These are phyloP conservation scores for Allophyes oxyacanthae DNA, from an alignment of 2,888 invertebrate species.

Conservation along the genomic window DNA sequence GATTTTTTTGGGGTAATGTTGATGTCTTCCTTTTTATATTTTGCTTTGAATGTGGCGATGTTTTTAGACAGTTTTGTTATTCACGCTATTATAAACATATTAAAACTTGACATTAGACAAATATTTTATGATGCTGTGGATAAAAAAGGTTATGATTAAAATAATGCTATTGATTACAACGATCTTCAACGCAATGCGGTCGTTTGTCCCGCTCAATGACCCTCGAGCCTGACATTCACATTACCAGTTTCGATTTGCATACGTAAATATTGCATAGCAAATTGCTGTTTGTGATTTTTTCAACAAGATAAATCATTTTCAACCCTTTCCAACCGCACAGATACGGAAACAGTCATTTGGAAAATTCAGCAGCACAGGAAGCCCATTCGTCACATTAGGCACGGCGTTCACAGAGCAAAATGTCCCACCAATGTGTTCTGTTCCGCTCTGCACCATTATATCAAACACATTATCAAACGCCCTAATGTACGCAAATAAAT, in stretches of 20 bases:
- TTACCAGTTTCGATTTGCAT: constrained; percentile 12
- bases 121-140: too few relatives aligned
- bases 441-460: constrained; percentile 34
- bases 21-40: constrained; percentile 28
- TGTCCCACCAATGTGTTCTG: constrained; percentile 41
- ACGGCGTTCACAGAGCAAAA: constrained; percentile 40
- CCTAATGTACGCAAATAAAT: constrained; percentile 52
- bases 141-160: not conserved
- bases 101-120: too few relatives aligned
- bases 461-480: constrained; percentile 45
- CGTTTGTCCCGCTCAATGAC: not conserved
- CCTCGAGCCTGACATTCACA: not conserved
- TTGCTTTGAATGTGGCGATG: constrained; percentile 4
- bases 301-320: constrained; percentile 42
- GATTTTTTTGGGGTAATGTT: constrained; percentile 44
- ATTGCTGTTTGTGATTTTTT: constrained; percentile 34
- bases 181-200: not conserved
- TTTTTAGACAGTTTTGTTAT: not conserved
- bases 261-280: constrained; percentile 23
- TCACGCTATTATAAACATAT: too few relatives aligned
- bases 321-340: constrained; percentile 42
- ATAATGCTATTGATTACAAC: not conserved
- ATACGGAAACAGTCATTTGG: constrained; percentile 58
- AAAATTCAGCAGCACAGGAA: constrained; percentile 55
- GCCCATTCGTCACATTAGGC: constrained; percentile 55